Conservation (phyloP, 2,113 vertebrate species). For the Eleginops maclovinus region DNA sequence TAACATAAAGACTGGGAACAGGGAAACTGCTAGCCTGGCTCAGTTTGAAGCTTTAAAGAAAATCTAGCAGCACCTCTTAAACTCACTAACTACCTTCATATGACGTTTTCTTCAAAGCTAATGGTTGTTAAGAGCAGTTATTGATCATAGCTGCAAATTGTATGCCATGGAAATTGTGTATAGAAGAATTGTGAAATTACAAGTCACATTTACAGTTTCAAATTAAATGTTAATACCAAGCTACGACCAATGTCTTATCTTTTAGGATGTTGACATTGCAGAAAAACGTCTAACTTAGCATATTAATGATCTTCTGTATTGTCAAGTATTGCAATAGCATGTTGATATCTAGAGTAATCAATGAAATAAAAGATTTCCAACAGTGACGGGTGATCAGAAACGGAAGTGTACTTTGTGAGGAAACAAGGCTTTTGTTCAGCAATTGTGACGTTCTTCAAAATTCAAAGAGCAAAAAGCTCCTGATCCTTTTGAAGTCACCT, state of each 20-base stretch:
- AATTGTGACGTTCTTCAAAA: slow-evolving; percentile 20
- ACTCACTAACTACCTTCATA: not conserved
- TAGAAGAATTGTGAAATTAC: not conserved
- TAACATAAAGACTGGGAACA: not conserved
- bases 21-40: not conserved
- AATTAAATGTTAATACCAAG: not conserved
- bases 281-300: not conserved
- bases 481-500: slow-evolving; percentile 26
- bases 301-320: not conserved
- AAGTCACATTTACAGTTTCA: not conserved
- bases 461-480: slow-evolving; percentile 21
- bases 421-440: slow-evolving; percentile 13
- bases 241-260: not conserved
- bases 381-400: not conserved
- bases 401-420: not conserved
- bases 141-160: not conserved
- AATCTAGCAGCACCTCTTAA: not conserved
- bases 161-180: not conserved
- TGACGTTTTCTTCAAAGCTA: not conserved
- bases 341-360: not conserved
- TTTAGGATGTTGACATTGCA: slow-evolving; percentile 3
- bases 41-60: not conserved
- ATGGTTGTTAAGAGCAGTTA: not conserved
- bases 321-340: not conserved
- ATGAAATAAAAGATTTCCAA: not conserved